Percentiles rank a stretch among this genome's conserved stretches.
phyloP scores from a whole-genome alignment of 30 jellyfish, hydroid and myxozoan species.

The Rhopilema esculentum region DNA sequence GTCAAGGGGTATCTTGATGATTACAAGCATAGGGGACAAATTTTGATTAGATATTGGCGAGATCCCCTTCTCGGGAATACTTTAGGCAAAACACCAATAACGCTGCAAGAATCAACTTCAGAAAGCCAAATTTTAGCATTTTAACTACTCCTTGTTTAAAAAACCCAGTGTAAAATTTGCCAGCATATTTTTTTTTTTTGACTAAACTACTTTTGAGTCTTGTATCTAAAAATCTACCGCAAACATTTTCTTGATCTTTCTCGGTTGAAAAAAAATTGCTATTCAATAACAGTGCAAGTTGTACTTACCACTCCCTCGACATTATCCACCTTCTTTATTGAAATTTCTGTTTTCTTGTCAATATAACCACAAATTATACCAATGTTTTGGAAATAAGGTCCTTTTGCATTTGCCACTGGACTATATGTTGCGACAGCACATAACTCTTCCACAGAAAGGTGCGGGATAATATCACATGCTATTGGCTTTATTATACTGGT shows the following conservation, averaged over 20 bases:
- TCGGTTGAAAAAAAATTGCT: not conserved
- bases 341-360: not conserved
- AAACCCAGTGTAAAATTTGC: not conserved
- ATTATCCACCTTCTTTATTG: not conserved
- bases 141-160: not conserved
- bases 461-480: not conserved
- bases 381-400: not conserved
- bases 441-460: slow-evolving; percentile 17
- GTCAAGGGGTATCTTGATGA: too few relatives aligned
- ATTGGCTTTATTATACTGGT: not conserved
- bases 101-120: not conserved
- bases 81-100: not conserved
- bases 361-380: not conserved
- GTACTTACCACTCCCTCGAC: not conserved
- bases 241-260: not conserved
- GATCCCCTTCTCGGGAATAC: not conserved
- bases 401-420: not conserved
- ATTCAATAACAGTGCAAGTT: not conserved
- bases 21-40: not conserved
- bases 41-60: not conserved
- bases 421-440: slow-evolving; percentile 3
- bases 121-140: not conserved
- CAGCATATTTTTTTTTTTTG: not conserved
- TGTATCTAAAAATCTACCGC: not conserved
- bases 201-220: not conserved